A percentile compares a stretch with the other conserved stretches of the same genome.
These are phyloP conservation scores for Plagiodera versicolora DNA, from an alignment of 2,888 invertebrate genomes.

Conservation along the genomic window DNA sequence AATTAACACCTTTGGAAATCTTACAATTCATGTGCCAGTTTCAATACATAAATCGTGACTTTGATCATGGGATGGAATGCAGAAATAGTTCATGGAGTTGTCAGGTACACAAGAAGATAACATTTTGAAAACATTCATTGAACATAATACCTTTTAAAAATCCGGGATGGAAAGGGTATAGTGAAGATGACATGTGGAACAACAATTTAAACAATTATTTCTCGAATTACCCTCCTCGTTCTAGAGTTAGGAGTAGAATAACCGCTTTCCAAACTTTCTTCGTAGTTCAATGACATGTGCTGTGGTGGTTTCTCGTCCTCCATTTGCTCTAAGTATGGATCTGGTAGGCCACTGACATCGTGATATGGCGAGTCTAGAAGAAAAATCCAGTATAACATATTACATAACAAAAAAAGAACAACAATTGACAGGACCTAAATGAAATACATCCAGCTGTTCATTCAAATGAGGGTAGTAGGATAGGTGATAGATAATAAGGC, in stretches of 20 bases:
- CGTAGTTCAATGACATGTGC: constrained; percentile 87
- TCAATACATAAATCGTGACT: constrained; percentile 14
- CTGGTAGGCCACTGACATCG: constrained; percentile 90
- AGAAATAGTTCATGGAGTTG: constrained; percentile 27
- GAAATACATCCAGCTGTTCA: too few species aligned
- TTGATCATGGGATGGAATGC: constrained; percentile 16
- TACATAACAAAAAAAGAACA: too few species aligned
- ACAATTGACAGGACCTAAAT: too few species aligned
- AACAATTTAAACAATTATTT: constrained; percentile 81
- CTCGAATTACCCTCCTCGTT: constrained; percentile 88
- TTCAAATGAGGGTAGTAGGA: too few species aligned
- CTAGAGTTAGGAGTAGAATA: constrained; percentile 94
- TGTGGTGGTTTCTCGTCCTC: constrained; percentile 83
- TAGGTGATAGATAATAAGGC: too few species aligned
- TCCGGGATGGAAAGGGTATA: constrained; percentile 7
- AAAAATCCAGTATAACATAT: too few species aligned
- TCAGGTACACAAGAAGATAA: constrained; percentile 43
- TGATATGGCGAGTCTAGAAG: constrained; percentile 85
- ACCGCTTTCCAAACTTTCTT: constrained; percentile 91
- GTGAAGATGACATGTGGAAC: constrained; percentile 4
- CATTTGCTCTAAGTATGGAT: constrained; percentile 81
- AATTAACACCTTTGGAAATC: too few species aligned
- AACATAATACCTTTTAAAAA: constrained; percentile 13
- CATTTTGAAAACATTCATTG: constrained; percentile 20
- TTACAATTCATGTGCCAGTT: too few species aligned